Evolutionary conservation across 2,888 invertebrate species (phyloP).

Genomic region (Papilio elwesi): DNA sequence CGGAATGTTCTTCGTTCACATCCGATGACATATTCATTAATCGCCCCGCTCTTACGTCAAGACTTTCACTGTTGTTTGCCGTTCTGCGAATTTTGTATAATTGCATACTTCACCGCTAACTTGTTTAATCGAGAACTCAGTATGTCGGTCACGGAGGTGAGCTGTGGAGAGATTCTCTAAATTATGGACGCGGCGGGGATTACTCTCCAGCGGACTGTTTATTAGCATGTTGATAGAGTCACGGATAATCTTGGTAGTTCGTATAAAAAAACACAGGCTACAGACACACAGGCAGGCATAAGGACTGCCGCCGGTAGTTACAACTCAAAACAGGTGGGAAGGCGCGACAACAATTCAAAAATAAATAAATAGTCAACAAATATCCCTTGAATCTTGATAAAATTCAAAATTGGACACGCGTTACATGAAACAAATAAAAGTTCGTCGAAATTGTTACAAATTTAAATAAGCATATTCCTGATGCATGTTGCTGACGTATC

Average conservation of each 20-base stretch:
- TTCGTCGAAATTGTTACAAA: no score
- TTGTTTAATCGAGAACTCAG: conserved; percentile 47
- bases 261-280: no score
- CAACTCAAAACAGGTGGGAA: no score
- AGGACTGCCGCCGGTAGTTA: no score
- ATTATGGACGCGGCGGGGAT: conserved; percentile 17
- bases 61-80: conserved; percentile 65
- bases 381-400: no score
- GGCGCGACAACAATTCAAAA: no score
- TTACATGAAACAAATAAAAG: no score
- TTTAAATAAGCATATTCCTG: no score
- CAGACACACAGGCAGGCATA: no score
- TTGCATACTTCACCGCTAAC: conserved; percentile 49
- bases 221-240: not conserved
- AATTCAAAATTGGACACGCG: no score
- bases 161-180: conserved; percentile 33
- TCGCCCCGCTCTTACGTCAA: conserved; percentile 51
- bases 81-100: conserved; percentile 58
- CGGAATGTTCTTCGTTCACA: conserved; percentile 22
- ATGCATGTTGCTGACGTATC: no score
- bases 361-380: no score
- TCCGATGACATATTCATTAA: conserved; percentile 45
- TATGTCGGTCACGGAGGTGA: conserved; percentile 48
- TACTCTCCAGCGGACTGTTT: not conserved
- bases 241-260: not conserved